Conservation (phyloP, 2,797 vertebrate genomes). For the Aldrovandia affinis region DNA sequence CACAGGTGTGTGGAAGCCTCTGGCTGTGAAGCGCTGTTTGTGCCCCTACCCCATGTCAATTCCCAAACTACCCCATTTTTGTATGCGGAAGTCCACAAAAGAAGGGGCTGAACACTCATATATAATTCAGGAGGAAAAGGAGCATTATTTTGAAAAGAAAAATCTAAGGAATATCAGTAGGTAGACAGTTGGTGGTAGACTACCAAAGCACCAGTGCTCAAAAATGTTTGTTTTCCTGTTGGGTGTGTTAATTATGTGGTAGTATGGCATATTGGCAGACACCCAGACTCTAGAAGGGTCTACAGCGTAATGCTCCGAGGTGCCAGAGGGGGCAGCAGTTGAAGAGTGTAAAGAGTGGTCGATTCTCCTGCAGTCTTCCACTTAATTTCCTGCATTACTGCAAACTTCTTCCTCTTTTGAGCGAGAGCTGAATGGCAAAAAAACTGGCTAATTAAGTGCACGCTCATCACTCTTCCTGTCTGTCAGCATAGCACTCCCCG, state of each 20-base stretch:
- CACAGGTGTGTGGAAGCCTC: neutral
- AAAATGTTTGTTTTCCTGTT: neutral
- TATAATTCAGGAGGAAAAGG: no score
- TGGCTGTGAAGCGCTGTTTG: neutral
- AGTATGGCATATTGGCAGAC: neutral
- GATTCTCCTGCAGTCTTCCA: neutral
- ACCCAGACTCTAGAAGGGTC: no score
- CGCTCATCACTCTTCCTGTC: neutral
- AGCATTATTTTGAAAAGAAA: no score
- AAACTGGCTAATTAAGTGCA: neutral
- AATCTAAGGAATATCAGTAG: no score
- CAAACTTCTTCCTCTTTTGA: neutral
- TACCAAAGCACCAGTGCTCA: neutral
- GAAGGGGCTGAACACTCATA: no score
- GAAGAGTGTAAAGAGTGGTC: neutral
- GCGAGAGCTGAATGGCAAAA: neutral
- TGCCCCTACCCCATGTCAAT: neutral
- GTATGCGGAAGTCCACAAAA: no score
- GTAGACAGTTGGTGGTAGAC: no score
- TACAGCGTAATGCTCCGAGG: neutral
- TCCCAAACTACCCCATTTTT: neutral
- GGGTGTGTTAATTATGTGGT: neutral
- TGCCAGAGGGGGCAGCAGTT: neutral
- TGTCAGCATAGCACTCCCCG: neutral
- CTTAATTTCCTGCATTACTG: neutral